Conservation (phyloP, 2,113 vertebrate genomes). For the Sporophila hypoxantha region DNA sequence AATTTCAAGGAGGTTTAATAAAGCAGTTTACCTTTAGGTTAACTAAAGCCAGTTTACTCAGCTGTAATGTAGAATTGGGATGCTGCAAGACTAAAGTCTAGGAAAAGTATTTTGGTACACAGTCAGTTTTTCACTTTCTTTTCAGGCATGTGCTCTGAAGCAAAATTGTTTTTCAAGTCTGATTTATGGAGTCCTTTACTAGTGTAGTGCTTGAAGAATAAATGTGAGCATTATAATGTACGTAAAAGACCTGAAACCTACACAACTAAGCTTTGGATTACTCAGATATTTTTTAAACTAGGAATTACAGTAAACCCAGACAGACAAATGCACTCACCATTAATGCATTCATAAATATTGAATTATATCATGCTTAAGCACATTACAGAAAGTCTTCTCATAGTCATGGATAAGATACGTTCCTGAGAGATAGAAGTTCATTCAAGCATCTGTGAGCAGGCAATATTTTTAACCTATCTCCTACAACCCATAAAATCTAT, state of each 20-base stretch:
- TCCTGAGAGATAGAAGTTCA: not conserved
- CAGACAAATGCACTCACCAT: not conserved
- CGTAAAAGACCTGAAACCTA: not conserved
- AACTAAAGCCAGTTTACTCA: not conserved
- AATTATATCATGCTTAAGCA: not conserved
- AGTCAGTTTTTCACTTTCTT: not conserved
- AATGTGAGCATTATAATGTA: not conserved
- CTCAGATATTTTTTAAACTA: not conserved
- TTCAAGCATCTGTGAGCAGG: not conserved
- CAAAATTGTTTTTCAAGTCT: not conserved
- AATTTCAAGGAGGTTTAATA: not conserved
- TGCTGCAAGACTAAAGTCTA: not conserved
- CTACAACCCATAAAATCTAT: not conserved
- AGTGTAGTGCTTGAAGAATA: not conserved
- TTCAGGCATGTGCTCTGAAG: not conserved
- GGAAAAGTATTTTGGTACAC: not conserved
- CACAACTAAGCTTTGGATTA: not conserved
- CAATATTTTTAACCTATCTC: not conserved
- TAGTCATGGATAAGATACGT: not conserved
- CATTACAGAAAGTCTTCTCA: not conserved
- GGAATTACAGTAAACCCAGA: not conserved
- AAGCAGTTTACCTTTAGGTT: not conserved
- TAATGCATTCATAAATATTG: not conserved
- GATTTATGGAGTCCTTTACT: not conserved
- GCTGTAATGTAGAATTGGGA: not conserved